Conservation (phyloP, 2,888 invertebrate genomes). For the Acrocyrtus sp. region DNA sequence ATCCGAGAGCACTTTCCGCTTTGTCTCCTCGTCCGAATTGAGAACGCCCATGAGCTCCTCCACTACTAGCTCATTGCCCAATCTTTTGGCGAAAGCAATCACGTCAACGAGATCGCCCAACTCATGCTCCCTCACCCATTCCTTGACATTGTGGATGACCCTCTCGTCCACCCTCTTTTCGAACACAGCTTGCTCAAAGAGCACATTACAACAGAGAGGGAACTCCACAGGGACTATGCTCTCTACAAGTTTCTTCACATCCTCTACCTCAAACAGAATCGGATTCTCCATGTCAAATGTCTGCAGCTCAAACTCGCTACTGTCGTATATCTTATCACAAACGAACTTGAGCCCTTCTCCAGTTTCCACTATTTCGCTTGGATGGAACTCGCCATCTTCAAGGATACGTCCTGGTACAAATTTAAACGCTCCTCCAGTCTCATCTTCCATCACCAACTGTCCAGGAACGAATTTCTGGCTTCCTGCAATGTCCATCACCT, state of each 20-base stretch:
- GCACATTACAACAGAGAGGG: conserved; percentile 10
- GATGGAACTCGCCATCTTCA: conserved; percentile 47
- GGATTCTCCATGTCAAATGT: conserved; percentile 49
- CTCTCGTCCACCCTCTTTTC: conserved; percentile 26
- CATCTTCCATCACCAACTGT: conserved; percentile 70
- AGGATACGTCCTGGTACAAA: conserved; percentile 58
- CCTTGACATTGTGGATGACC: conserved; percentile 16
- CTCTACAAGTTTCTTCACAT: conserved; percentile 31
- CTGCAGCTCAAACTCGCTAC: conserved; percentile 46
- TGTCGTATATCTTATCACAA: conserved; percentile 30
- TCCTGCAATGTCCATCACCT: conserved; percentile 76
- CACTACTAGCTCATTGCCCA: conserved; percentile 43
- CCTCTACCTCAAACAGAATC: conserved; percentile 37
- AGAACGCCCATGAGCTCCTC: conserved; percentile 36
- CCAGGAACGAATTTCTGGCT: conserved; percentile 77
- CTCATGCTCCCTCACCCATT: conserved; percentile 1
- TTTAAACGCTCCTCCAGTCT: conserved; percentile 70
- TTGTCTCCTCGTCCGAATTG: conserved; percentile 32
- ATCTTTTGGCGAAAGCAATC: conserved; percentile 27
- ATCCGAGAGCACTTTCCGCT: conserved; percentile 20
- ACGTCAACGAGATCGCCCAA: conserved; percentile 16
- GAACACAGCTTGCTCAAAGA: conserved; percentile 30
- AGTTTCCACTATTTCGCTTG: conserved; percentile 56
- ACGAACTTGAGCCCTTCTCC: conserved; percentile 50
- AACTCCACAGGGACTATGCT: conserved; percentile 29